Conservation (phyloP, 2,113 vertebrate genomes). For the Tapirus terrestris region DNA sequence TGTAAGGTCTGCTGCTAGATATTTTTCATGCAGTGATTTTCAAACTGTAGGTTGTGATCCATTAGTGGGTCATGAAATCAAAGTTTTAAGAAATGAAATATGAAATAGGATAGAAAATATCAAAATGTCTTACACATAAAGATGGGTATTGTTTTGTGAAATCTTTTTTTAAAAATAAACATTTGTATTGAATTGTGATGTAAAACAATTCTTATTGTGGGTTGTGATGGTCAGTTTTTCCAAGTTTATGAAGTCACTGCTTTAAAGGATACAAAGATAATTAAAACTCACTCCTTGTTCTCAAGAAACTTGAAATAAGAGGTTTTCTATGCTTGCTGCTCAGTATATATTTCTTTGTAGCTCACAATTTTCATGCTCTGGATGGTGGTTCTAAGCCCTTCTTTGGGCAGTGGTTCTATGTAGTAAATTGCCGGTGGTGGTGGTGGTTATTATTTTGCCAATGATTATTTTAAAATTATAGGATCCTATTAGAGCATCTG, state of each 20-base stretch:
- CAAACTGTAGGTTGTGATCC: not conserved
- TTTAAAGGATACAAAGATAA: conserved; percentile 19
- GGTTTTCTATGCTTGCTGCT: not conserved
- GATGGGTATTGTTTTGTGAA: not conserved
- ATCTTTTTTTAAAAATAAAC: not conserved
- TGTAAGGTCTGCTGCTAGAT: not conserved
- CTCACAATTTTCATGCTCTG: not conserved
- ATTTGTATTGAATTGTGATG: not conserved
- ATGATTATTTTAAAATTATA: conserved; percentile 39
- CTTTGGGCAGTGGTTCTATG: not conserved
- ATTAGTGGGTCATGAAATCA: not conserved
- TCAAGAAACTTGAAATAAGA: conserved; percentile 27
- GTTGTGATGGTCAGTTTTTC: conserved; percentile 20
- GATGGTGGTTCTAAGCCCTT: not conserved
- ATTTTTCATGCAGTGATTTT: conserved; percentile 18
- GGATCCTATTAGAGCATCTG: not conserved
- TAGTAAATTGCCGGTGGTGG: not conserved
- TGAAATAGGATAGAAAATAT: conserved; percentile 19
- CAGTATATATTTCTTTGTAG: conserved; percentile 3
- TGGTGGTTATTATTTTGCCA: too few species aligned
- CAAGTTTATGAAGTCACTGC: not conserved
- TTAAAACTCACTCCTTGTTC: not conserved
- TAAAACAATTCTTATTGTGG: not conserved
- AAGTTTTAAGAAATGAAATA: conserved; percentile 35
- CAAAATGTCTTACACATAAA: not conserved